Evolutionary conservation across 2,888 invertebrate species (phyloP), one percentile per base, ranked within the genome.

Genomic region (Panzeria rudis): DNA sequence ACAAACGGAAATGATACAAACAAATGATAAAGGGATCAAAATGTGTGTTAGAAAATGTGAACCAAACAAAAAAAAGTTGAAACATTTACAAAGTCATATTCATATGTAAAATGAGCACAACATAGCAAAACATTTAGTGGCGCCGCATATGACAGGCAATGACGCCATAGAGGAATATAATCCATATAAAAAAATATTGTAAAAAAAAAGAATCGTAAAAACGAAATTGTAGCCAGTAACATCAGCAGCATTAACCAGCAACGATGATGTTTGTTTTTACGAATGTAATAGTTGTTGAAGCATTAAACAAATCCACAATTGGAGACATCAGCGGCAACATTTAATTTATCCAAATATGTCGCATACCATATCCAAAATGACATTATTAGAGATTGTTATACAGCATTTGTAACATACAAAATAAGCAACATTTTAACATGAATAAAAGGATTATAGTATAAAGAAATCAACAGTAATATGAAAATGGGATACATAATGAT

Each of bases 261-360:
- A 47, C 8, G 50, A 50, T 59, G 47, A 64, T 44, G 38, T 64
- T 56, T 35, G 13, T 76, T 59, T 59, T 47, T 41, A n/a, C 15
- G 3, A 50, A 50, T 20, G 50, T 2, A 13, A n/a, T 20, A 41
- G 52, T 80, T 80, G 41, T 64, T 25, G 35, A 64, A 62, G 17
- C 20, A 71, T 76, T 56, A 47, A 71, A 71, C 52, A 76, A 76
- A 71, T 76, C 56, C 82, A 62, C 44, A 54, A 62, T 71, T 68
- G 68, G 35, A 56, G 56, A 78, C 78, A 80, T 68, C 72, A 73
- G 78, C 47, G 81, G 79, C 72, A 83, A 80, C 77, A 84, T 83
- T 84, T 85, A 76, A 87, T 87, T 87, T 83, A 83, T 86, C 83
- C 86, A 86, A 81, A 86, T 62, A 72, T 81, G 69, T 69, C 72